Percentiles rank a stretch among this genome's conserved stretches.
These are phyloP conservation scores for Cydia fagiglandana DNA, from an alignment of 1,140 invertebrate genomes.

Conservation along the genomic window DNA sequence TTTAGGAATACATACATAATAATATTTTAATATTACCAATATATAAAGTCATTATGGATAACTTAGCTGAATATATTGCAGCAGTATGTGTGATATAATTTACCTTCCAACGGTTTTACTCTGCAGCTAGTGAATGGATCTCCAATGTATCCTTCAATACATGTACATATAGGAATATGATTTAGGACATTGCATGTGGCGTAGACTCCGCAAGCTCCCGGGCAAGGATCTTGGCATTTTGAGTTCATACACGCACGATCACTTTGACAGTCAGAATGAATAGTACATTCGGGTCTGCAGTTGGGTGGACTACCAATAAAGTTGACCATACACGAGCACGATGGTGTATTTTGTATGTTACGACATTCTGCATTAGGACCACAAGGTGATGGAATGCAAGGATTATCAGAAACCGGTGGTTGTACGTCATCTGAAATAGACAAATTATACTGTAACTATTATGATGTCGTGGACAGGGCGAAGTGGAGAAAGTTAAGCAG, in stretches of 20 bases:
- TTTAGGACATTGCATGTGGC: conserved; percentile 83
- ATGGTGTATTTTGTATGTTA: conserved; percentile 80
- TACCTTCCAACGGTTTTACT: conserved; percentile 81
- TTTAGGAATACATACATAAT: too few relatives aligned
- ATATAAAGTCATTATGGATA: too few relatives aligned
- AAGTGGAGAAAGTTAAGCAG: too few relatives aligned
- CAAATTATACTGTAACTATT: conserved; percentile 69
- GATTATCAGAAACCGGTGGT: conserved; percentile 65
- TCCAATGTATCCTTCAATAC: conserved; percentile 83
- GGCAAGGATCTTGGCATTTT: conserved; percentile 86
- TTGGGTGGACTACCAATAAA: conserved; percentile 86
- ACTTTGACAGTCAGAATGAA: conserved; percentile 83
- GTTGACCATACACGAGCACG: conserved; percentile 82
- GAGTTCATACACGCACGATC: conserved; percentile 82
- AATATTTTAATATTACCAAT: too few relatives aligned
- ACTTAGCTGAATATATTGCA: too few relatives aligned
- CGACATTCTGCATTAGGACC: conserved; percentile 85
- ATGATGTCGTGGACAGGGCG: too few relatives aligned
- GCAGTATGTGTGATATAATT: not conserved
- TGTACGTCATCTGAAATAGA: conserved; percentile 69
- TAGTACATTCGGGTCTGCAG: conserved; percentile 85
- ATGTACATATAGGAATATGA: conserved; percentile 84
- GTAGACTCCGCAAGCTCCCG: conserved; percentile 85
- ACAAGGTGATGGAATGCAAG: conserved; percentile 85
- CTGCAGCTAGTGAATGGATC: conserved; percentile 85